phyloP scores from a whole-genome alignment of 2,113 vertebrate species.

The Tachysurus vachellii region DNA sequence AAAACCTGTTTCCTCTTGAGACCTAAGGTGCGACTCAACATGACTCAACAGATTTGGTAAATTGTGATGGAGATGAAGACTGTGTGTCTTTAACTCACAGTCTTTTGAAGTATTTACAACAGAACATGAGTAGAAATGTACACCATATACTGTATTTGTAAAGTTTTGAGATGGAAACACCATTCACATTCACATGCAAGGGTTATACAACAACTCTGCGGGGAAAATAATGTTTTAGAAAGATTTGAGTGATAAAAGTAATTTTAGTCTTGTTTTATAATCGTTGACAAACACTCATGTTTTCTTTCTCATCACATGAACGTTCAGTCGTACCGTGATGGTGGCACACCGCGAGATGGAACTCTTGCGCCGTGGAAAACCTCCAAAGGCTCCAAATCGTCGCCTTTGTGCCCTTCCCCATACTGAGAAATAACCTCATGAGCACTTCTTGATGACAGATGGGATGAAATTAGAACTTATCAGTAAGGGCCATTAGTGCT shows the following conservation, averaged over 20 bases:
- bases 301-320: not conserved
- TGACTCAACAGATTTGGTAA: not conserved
- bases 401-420: conserved; percentile 6
- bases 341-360: conserved; percentile 65
- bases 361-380: conserved; percentile 59
- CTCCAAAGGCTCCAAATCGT: conserved; percentile 36
- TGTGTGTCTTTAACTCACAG: not conserved
- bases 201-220: not conserved
- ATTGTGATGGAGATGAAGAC: not conserved
- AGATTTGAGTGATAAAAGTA: not conserved
- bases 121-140: not conserved
- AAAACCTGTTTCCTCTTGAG: not conserved
- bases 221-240: not conserved
- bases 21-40: not conserved
- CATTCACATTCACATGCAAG: not conserved
- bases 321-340: conserved; percentile 69
- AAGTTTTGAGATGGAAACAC: not conserved
- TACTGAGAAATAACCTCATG: not conserved
- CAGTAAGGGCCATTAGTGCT: not conserved
- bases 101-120: not conserved
- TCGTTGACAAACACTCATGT: not conserved
- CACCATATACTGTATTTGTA: not conserved
- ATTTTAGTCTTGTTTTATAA: not conserved
- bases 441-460: conserved; percentile 6
- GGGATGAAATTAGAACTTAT: not conserved